A percentile compares a stretch with the other conserved stretches of the same genome.
Conservation (phyloP, 2,113 vertebrate genomes). For the Manacus vitellinus region DNA sequence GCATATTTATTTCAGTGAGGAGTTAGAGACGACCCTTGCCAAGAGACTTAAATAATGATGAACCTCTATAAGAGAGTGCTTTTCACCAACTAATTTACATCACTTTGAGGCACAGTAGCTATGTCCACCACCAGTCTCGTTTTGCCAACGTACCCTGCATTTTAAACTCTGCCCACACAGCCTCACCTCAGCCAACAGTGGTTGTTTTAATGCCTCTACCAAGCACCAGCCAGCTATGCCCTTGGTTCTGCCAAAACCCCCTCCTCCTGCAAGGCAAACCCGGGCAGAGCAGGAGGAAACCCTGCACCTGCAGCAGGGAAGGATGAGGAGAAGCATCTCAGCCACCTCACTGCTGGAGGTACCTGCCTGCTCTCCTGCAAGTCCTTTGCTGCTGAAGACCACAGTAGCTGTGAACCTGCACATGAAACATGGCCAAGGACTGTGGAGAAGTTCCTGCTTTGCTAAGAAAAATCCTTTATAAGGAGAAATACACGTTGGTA, state of each 20-base stretch:
- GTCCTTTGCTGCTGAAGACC: not conserved
- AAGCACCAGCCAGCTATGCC: not conserved
- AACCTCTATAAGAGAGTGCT: not conserved
- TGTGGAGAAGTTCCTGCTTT: not conserved
- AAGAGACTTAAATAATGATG: not conserved
- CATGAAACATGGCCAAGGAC: not conserved
- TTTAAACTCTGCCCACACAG: not conserved
- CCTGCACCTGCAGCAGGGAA: not conserved
- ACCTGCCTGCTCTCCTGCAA: not conserved
- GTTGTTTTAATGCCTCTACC: too few relatives aligned
- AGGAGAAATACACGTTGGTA: not conserved
- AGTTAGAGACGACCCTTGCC: not conserved
- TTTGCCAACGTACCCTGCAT: not conserved
- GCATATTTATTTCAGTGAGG: not conserved
- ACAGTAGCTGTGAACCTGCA: not conserved
- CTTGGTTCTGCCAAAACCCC: not conserved
- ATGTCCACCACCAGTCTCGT: not conserved
- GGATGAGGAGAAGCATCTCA: not conserved
- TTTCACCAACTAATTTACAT: not conserved
- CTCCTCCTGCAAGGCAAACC: not conserved
- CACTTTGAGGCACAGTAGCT: not conserved
- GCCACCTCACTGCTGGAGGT: not conserved
- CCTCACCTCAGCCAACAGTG: not conserved
- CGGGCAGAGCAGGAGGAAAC: not conserved
- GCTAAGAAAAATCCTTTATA: not conserved